Base-by-base conservation (phyloP, 2,113 vertebrate species). In the Suricata suricatta region DNA sequence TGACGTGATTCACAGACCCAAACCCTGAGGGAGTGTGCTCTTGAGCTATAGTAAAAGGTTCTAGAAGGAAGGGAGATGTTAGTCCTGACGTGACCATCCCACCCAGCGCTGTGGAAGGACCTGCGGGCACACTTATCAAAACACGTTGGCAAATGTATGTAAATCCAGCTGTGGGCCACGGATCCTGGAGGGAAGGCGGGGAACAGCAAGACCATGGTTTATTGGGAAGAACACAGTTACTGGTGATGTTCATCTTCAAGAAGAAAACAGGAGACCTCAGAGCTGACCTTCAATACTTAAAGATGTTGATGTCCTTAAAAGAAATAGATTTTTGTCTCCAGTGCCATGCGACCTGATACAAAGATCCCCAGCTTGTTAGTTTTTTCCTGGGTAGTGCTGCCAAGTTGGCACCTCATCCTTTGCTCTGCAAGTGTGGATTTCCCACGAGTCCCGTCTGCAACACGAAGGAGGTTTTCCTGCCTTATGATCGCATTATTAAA, bases 371-470 rank as follows among this genome's bases (percentile, higher is more conserved):
- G 33, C 21, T 63, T 16, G n/a, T 2, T 6, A 13, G 76, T n/a
- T 33, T 57, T 57, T 7, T 82, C 66, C 27, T 60, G 27, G 41
- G 54, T 68, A 23, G 38, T 4, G 5, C 27, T 7, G 41, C 38
- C 60, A 9, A 0, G 2, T 11, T 9, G 5, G 38, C 29, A 2
- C 16, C 1, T 7, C 41, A 27, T 0, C 38, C 5, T 0, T 89
- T 44, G 50, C 54, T 5, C 12, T 0, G 1, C 50, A 54, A 16
- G 7, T 33, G 14, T 2, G 0, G 2, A 14, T 3, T 19, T 41
- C 81, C 16, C 10, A 9, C 2, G 12, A 23, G 41, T 50, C 41
- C 50, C 29, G 0, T 1, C 66, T 13, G 1, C 79, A 15, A 2
- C 27, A 1, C 0, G 1, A 47, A 19, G 85, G 41, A 83, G 38